phyloP scores from a whole-genome alignment of 1,140 invertebrate genomes.

The Nymphalis io region DNA sequence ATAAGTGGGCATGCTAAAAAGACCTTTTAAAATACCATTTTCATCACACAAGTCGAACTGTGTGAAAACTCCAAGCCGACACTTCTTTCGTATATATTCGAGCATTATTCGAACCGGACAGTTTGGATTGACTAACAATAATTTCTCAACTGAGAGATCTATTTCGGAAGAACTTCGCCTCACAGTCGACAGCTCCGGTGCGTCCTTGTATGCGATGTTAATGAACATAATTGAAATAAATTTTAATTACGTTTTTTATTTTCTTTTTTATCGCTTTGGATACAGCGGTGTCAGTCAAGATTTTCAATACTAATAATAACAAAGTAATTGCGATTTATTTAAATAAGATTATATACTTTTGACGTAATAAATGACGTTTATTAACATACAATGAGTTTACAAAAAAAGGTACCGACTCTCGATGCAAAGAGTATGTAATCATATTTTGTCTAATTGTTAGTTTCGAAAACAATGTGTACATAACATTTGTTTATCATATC shows the following conservation, averaged over 20 bases:
- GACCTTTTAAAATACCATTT: constrained; percentile 46
- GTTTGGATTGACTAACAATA: constrained; percentile 59
- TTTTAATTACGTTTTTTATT: neutral
- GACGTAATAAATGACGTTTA: neutral
- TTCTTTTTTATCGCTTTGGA: neutral
- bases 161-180: constrained; percentile 42
- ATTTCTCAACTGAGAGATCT: constrained; percentile 56
- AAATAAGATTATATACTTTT: neutral
- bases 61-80: constrained; percentile 54
- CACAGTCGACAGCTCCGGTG: constrained; percentile 53
- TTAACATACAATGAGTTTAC: constrained; percentile 10
- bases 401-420: neutral
- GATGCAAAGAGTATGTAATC: neutral
- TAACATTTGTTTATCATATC: too few species aligned
- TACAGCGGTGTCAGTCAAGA: neutral
- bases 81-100: constrained; percentile 67
- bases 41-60: constrained; percentile 67
- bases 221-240: constrained; percentile 55
- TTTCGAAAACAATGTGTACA: neutral
- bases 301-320: neutral
- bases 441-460: neutral
- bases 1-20: constrained; percentile 59
- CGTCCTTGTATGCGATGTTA: constrained; percentile 56
- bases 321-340: too few species aligned
- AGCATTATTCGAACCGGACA: constrained; percentile 66